A percentile compares a stretch with the other conserved stretches of the same genome.
Conservation (phyloP, 2,888 invertebrate genomes). For the Hypsopygia costalis region DNA sequence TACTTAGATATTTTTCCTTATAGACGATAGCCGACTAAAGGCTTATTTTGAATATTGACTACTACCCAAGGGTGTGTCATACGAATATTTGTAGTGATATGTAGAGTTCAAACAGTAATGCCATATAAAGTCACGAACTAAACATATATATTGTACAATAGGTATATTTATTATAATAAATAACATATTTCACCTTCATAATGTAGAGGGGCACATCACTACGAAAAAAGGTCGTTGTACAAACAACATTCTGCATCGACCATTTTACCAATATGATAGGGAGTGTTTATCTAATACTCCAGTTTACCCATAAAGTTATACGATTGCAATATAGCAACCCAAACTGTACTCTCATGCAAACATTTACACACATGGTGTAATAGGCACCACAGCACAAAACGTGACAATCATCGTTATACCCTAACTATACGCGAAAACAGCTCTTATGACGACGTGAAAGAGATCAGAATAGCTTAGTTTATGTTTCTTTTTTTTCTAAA, state of each 20-base stretch:
- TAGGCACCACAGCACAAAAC: constrained; percentile 1
- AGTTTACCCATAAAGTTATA: constrained; percentile 1
- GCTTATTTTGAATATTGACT: too few relatives aligned
- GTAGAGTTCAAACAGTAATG: too few relatives aligned
- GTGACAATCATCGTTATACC: background rate
- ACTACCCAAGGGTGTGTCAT: too few relatives aligned
- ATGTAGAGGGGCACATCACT: too few relatives aligned
- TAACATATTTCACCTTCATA: too few relatives aligned
- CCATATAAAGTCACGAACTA: too few relatives aligned
- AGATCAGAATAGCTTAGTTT: constrained; percentile 5
- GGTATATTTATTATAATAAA: too few relatives aligned
- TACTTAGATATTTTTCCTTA: too few relatives aligned
- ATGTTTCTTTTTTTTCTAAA: constrained; percentile 10
- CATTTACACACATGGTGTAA: constrained; percentile 1
- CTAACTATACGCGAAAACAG: background rate
- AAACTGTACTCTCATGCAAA: constrained; percentile 1
- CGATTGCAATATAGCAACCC: background rate
- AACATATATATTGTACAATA: too few relatives aligned
- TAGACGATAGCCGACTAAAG: too few relatives aligned
- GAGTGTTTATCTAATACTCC: background rate
- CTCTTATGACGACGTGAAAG: constrained; percentile 3
- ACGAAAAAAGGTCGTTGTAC: background rate
- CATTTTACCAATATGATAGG: background rate
- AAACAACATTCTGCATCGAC: background rate
- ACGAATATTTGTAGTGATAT: too few relatives aligned